Evolutionary conservation across 2,797 vertebrate genomes (phyloP).

Genomic region (Columba guinea): DNA sequence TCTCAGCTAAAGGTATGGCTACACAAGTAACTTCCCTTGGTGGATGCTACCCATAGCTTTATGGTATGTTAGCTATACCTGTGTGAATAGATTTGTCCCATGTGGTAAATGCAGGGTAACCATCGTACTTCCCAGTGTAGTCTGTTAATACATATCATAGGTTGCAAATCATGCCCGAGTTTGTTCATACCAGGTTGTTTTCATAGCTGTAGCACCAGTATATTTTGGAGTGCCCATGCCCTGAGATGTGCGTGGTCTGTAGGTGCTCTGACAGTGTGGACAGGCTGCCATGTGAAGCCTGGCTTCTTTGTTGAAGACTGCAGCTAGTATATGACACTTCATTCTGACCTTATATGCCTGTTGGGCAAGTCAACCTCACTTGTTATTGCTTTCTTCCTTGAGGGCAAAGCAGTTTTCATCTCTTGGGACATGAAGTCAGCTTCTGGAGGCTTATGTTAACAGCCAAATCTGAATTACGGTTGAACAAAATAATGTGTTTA

Average conservation of each 20-base stretch:
- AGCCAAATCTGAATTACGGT: not conserved
- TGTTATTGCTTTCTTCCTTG: slow-evolving; percentile 8
- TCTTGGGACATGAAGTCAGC: not conserved
- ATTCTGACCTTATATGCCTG: not conserved
- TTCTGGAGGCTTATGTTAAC: not conserved
- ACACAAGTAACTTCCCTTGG: not conserved
- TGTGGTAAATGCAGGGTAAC: not conserved
- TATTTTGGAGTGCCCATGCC: not conserved
- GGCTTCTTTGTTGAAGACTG: not conserved
- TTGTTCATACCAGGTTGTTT: not conserved
- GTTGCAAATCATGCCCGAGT: not conserved
- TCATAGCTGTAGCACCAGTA: not conserved
- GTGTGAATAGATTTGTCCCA: not conserved
- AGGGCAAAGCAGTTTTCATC: slow-evolving; percentile 21
- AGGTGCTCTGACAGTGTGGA: not conserved
- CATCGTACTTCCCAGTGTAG: not conserved
- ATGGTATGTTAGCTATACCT: rapidly evolving
- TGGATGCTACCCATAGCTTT: not conserved
- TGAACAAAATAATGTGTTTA: slow-evolving; percentile 1
- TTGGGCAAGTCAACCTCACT: not conserved
- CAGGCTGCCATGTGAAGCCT: not conserved
- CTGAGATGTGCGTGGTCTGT: not conserved
- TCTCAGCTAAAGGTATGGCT: not conserved
- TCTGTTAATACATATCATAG: not conserved
- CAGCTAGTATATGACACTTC: not conserved